Conservation (phyloP, 2,888 invertebrate genomes). For the Eupithecia abbreviata region DNA sequence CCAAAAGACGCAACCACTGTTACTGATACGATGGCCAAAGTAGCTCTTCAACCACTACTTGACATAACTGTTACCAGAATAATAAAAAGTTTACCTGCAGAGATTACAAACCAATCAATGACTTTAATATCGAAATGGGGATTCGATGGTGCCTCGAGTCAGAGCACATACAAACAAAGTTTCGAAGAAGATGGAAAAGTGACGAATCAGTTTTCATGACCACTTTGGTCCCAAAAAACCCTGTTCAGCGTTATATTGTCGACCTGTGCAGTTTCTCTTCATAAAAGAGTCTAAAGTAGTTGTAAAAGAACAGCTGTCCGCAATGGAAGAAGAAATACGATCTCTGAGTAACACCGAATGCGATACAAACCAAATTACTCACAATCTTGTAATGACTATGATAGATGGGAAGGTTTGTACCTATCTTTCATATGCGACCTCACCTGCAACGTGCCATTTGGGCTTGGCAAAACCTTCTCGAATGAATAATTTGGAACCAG, state of each 20-base stretch:
- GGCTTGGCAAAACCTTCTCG: slow-evolving; percentile 15
- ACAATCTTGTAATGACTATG: slow-evolving; percentile 14
- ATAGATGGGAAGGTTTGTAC: not conserved
- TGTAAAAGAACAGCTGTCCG: not conserved
- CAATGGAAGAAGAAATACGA: slow-evolving; percentile 8
- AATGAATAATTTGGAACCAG: slow-evolving; percentile 11
- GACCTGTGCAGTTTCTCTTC: slow-evolving; percentile 23
- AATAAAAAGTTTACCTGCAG: too few relatives aligned
- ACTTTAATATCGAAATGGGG: slow-evolving; percentile 16
- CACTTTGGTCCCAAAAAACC: slow-evolving; percentile 13
- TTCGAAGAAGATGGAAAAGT: slow-evolving; percentile 3
- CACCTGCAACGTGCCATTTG: slow-evolving; percentile 18
- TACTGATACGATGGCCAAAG: too few relatives aligned
- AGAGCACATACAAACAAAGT: slow-evolving; percentile 14
- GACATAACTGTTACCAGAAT: too few relatives aligned
- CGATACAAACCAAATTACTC: not conserved
- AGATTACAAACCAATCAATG: slow-evolving; percentile 15
- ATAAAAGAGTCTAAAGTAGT: slow-evolving; percentile 17
- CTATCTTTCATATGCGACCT: not conserved
- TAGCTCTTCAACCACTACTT: too few relatives aligned
- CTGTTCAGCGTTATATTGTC: slow-evolving; percentile 24
- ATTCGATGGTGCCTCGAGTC: slow-evolving; percentile 28
- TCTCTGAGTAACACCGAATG: not conserved
- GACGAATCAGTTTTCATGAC: slow-evolving; percentile 8
- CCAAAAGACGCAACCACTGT: too few relatives aligned